Evolutionary conservation across 2,113 vertebrate genomes (phyloP).

Genomic region (Lagenorhynchus albirostris): DNA sequence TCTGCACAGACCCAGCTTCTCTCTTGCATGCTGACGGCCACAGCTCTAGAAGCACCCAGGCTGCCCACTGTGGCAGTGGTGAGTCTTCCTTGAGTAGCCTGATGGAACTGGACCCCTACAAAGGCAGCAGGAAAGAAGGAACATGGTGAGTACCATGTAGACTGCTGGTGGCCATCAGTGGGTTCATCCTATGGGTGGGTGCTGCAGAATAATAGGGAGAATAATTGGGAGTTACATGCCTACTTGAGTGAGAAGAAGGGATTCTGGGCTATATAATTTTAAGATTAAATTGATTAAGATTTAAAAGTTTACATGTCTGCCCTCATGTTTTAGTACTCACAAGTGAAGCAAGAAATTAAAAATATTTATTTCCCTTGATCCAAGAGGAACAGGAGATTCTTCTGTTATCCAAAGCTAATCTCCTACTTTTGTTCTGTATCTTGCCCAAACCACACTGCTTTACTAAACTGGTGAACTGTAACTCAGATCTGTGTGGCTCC

Average conservation of each 20-base stretch:
- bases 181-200: neutral
- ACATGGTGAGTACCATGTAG: neutral
- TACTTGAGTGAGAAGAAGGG: neutral
- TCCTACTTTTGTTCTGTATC: neutral
- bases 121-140: neutral
- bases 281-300: neutral
- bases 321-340: neutral
- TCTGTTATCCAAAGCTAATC: neutral
- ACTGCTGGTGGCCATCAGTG: neutral
- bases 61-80: neutral
- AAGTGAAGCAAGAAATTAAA: neutral
- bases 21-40: neutral
- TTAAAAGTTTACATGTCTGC: neutral
- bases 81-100: neutral
- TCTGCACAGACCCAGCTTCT: neutral
- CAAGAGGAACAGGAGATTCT: neutral
- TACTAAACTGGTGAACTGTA: neutral
- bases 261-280: neutral
- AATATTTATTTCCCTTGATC: neutral
- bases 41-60: neutral
- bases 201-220: neutral
- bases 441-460: neutral
- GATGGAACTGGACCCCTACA: neutral
- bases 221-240: neutral
- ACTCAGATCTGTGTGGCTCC: neutral